phyloP scores from a whole-genome alignment of 1,140 invertebrate species.

The Drosophila funebris region DNA sequence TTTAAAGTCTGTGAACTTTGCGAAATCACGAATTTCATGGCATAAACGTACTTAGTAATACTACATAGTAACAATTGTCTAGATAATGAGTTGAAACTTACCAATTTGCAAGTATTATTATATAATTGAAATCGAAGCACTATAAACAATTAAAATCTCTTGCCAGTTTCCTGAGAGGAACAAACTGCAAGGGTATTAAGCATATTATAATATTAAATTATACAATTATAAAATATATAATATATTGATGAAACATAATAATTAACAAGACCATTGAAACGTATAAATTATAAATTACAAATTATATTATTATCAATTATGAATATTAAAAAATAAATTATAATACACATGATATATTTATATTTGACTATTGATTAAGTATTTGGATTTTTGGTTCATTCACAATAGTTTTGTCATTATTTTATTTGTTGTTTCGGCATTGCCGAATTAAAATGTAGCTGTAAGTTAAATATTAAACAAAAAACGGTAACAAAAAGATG shows the following conservation, averaged over 20 bases:
- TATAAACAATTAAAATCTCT: neutral
- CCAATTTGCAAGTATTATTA: too few species aligned
- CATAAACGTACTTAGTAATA: neutral
- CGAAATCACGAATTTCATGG: neutral
- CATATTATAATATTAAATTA: neutral
- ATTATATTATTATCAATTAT: slow-evolving; percentile 2
- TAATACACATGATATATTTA: neutral
- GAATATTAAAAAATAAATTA: neutral
- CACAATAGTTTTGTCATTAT: too few species aligned
- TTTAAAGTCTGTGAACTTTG: neutral
- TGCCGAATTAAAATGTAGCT: slow-evolving; percentile 54
- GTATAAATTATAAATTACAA: neutral
- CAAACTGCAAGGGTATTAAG: neutral
- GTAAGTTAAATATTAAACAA: slow-evolving; percentile 4
- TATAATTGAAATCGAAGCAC: neutral
- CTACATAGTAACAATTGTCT: too few species aligned
- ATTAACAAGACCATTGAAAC: neutral
- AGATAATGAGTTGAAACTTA: neutral
- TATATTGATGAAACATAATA: neutral
- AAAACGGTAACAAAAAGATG: neutral
- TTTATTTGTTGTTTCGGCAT: slow-evolving; percentile 42
- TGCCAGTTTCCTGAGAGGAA: neutral
- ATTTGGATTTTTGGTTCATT: slow-evolving; percentile 8
- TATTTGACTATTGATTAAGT: slow-evolving; percentile 37
- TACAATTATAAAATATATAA: neutral